Percentiles rank a stretch among this genome's conserved stretches.
These are phyloP conservation scores for Drepanosiphum platanoidis DNA, from an alignment of 2,888 invertebrate genomes.

Conservation along the genomic window DNA sequence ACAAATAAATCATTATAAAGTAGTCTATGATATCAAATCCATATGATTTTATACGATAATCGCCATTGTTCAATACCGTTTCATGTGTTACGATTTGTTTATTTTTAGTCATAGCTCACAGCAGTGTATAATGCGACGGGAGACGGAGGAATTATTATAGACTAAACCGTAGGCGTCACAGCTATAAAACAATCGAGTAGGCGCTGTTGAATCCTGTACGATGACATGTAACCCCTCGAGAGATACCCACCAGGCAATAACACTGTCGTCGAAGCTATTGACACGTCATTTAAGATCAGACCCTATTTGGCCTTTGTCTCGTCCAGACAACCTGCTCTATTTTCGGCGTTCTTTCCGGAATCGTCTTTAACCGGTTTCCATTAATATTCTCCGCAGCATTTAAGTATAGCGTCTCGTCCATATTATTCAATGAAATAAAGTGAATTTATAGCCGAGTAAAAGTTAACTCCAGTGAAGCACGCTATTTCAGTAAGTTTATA, in stretches of 20 bases:
- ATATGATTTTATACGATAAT: no score
- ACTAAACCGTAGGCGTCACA: no score
- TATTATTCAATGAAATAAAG: neutral
- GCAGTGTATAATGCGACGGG: no score
- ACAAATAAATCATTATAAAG: no score
- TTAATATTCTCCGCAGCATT: neutral
- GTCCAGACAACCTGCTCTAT: slow-evolving; percentile 9
- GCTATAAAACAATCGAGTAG: no score
- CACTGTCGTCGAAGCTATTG: slow-evolving; percentile 47
- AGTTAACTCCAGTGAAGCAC: no score
- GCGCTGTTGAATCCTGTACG: neutral
- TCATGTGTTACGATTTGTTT: no score
- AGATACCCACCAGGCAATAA: slow-evolving; percentile 33
- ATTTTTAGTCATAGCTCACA: slow-evolving; percentile 8
- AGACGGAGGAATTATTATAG: no score
- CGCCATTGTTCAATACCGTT: no score
- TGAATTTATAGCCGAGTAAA: no score
- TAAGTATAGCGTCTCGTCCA: neutral
- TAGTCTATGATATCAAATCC: no score
- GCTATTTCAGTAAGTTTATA: neutral
- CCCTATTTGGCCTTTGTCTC: slow-evolving; percentile 40
- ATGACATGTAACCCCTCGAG: slow-evolving; percentile 34
- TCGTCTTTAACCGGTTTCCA: neutral
- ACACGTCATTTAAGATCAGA: neutral
- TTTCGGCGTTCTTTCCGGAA: slow-evolving; percentile 18